A percentile compares a stretch with the other conserved stretches of the same genome.
These are phyloP conservation scores for Heliocidaris tuberculata DNA, from an alignment of 35 echinoderm and acorn worm species.

Conservation along the genomic window DNA sequence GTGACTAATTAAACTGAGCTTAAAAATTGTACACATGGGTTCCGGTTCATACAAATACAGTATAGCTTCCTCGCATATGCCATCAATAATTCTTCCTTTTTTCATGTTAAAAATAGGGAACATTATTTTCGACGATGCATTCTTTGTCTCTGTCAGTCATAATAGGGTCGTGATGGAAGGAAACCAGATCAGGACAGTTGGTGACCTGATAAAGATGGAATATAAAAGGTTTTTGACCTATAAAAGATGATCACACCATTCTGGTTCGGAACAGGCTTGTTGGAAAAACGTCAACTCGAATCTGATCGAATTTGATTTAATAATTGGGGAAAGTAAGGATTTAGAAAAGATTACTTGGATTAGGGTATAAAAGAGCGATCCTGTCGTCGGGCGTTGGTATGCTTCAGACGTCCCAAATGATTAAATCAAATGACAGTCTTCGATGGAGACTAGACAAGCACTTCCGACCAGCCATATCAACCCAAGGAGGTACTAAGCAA, in stretches of 20 bases:
- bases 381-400: neutral
- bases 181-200: neutral
- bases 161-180: neutral
- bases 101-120: neutral
- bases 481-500: no score
- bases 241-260: neutral
- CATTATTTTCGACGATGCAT: neutral
- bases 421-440: conserved; percentile 21
- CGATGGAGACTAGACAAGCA: conserved; percentile 10
- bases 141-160: neutral
- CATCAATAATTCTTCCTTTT: neutral
- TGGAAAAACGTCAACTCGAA: neutral
- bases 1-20: neutral
- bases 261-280: neutral
- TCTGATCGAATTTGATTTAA: neutral
- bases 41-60: neutral
- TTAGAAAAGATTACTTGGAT: conserved; percentile 12
- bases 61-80: neutral
- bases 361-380: neutral
- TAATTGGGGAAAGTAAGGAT: conserved; percentile 8
- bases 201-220: neutral
- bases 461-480: neutral
- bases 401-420: neutral
- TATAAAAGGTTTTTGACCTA: neutral
- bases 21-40: neutral